These are phyloP conservation scores for Dromas ardeola DNA, from an alignment of 2,113 vertebrate genomes.

Conservation along the genomic window DNA sequence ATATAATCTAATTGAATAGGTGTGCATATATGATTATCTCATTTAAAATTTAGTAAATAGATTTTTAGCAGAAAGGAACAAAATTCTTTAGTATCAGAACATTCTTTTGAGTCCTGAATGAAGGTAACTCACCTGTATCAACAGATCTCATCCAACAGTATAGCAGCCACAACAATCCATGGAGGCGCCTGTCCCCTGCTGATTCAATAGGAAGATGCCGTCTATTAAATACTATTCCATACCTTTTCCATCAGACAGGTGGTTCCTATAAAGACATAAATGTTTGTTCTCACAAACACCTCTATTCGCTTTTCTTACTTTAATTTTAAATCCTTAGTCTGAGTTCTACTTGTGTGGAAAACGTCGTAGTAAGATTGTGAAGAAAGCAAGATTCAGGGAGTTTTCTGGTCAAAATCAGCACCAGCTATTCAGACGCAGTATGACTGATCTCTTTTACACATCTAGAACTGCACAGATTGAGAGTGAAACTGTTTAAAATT, in stretches of 20 bases:
- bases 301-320: neutral
- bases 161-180: rapidly evolving
- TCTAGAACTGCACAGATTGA: neutral
- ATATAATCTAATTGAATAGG: neutral
- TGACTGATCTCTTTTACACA: neutral
- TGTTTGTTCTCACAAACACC: neutral
- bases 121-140: neutral
- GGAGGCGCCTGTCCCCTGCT: neutral
- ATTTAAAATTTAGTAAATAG: neutral
- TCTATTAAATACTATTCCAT: neutral
- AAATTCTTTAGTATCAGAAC: neutral
- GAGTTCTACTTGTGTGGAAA: neutral
- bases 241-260: neutral
- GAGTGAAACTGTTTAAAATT: neutral
- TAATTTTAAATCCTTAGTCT: neutral
- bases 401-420: neutral
- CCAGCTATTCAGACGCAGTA: neutral
- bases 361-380: neutral
- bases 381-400: neutral
- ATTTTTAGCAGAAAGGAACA: neutral
- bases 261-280: neutral
- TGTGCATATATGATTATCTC: neutral
- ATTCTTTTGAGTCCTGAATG: neutral
- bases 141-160: neutral
- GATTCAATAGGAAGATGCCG: neutral